Evolutionary conservation across 2,888 invertebrate genomes (phyloP), one percentile per base, ranked within the genome.

Genomic region (Crematogaster levior): DNA sequence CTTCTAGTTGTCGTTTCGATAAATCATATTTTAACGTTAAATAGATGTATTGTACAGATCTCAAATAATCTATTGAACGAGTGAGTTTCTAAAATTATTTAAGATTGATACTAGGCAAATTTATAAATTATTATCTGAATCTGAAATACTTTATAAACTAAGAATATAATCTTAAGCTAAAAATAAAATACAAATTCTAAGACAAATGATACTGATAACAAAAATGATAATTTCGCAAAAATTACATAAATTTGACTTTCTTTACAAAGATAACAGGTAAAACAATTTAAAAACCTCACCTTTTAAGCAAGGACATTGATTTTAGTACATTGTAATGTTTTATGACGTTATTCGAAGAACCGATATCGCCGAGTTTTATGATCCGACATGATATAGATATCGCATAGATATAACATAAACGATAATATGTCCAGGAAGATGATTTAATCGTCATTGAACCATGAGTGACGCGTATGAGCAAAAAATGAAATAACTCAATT

Each of bases 401-500:
- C 18, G 30, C 56, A 3, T 40, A 40, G 21, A 77, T 15, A 61
- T n/a, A 61, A 51, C 27, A 53, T 18, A 75, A 58, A 58, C 43
- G 43, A 77, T 77, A n/a, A n/a, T 68, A 65, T 37, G 34, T 61
- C 34, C 34, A 46, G 27, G 30, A 79, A 30, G 56, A 74, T 61
- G 61, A 74, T 12, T 79, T 79, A 79, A 79, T 79, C 53, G 43
- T 46, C 34, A 53, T 15, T 37, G 65, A 65, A 58, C 65, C 68
- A 68, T 68, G 40, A 79, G 30, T 68, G 77, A 68, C 70, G 30
- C 30, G 30, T 77, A 37, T 27, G n/a, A 37, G 30, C 18, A 46
- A 79, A 68, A 66, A 75, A n/a, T 81, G 43, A 75, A 63, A 53
- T 74, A 81, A 61, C 73, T 73, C 74, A 61, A 81, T 75, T 75